Base-by-base conservation (phyloP, 1,140 invertebrate genomes). In the Zaprionus ghesquierei region DNA sequence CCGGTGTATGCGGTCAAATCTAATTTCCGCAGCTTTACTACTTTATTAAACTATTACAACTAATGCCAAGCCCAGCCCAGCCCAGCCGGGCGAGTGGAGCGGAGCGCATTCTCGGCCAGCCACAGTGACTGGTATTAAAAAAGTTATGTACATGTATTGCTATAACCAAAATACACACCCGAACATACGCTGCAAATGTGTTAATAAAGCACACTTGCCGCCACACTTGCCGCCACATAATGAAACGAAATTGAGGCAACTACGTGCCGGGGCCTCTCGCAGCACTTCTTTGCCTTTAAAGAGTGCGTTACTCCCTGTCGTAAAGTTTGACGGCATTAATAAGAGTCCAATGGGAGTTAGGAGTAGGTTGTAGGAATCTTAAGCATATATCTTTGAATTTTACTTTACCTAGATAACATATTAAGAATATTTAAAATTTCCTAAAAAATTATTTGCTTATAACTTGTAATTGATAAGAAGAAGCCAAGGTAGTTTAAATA, bases 131-230 rank as follows among this genome's bases (percentile, higher is more conserved):
- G 79, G 84, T 87, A 89, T 89, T 87, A 87, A 86, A 86, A 86
- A 86, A 86, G 82, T 86, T 86, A 86, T 89, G 62, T 76, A 75
- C 65, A 70, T 70, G 58, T 61, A 62, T 65, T 60, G 22, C 49
- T 18, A 53, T 61, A 60, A 29, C 27, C 44, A 59, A 12, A 27
- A 65, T 23, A 58, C 18, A 58, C 61, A 41, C 18, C 29, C 33
- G 27, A 46, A 12, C 29, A 50, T 50, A 49, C 50, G 31, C 56
- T 62, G 25, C 56, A 80, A 89, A 89, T 89, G 87, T 90, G 87
- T 90, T 90, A 90, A 90, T 90, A 90, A 90, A 90, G 87, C 82
- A 90, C 87, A 90, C 87, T 90, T 87, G 85, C 85, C 68, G 76
- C 80, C 84, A 75, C 84, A 75, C 85, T 82, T 87, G 82, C n/a